Base-by-base conservation (phyloP, 2,888 invertebrate genomes). In the Parnassius apollo region DNA sequence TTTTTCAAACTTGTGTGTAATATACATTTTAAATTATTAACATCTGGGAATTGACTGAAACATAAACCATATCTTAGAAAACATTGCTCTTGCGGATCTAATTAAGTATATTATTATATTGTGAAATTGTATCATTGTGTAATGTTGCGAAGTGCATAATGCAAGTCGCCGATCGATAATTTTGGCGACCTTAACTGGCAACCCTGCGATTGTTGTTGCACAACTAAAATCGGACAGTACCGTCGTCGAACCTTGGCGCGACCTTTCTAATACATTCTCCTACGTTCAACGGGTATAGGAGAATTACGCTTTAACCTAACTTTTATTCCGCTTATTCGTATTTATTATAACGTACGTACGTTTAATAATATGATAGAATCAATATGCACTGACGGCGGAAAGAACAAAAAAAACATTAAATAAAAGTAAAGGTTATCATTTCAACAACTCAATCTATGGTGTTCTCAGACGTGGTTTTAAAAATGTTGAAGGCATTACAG, bases 241-340 rank as follows among this genome's bases (percentile, higher is more conserved):
- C 59, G 52, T 46, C 57, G 51, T 57, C 65, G 59, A 73, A 76
- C 83, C 85, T 82, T 82, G 79, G 64, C 68, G 58, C 71, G 75
- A 81, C 81, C 84, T 85, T 82, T 79, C 75, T 72, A 77, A 78
- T 75, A 78, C 78, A 77, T 80, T 83, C 81, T 78, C 79, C 68
- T 53, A 66, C 59, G 60, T 68, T 65, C 66, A 65, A 68, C 61
- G 63, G 68, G 61, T 65, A 64, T 65, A 42, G 64, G 62, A 42
- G 64, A 64, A 64, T 68, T 66, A 65, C 64, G 51, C 63, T 64
- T 59, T 64, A 65, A 65, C 65, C 59, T 53, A 49, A 35, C 4
- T 35, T 4, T 35, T 35, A 35, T 7, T 35, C 35, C 35, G 7
- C 7, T 35, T 7, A 35, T 7, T 35, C 7, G 0, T 35, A 35